Evolutionary conservation across 2,797 vertebrate genomes (phyloP).

Genomic region (Lutjanus argentimaculatus): DNA sequence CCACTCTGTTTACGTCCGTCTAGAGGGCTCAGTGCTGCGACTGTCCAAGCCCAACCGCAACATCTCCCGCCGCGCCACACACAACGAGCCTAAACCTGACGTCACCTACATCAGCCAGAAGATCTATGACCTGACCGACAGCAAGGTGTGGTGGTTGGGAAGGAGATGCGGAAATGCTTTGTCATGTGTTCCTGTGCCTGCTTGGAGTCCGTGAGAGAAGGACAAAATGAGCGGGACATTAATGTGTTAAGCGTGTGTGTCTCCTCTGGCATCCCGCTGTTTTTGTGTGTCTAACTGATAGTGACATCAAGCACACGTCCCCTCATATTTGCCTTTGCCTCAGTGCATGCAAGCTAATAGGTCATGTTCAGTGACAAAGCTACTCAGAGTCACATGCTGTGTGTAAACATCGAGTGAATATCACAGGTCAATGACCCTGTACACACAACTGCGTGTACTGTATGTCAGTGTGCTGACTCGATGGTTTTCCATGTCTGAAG

Average conservation of each 20-base stretch:
- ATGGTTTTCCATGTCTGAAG: slow-evolving; percentile 44
- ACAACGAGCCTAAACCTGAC: slow-evolving; percentile 95
- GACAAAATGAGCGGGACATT: background rate
- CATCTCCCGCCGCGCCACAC: slow-evolving; percentile 94
- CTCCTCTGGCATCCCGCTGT: slow-evolving; percentile 9
- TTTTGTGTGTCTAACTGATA: slow-evolving; percentile 46
- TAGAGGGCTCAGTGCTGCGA: slow-evolving; percentile 93
- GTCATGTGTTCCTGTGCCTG: slow-evolving; percentile 12
- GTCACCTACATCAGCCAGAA: slow-evolving; percentile 97
- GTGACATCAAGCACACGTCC: slow-evolving; percentile 69
- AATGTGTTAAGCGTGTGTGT: slow-evolving; percentile 32
- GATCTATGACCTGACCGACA: slow-evolving; percentile 95
- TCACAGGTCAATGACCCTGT: slow-evolving; percentile 56
- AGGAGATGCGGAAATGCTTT: background rate
- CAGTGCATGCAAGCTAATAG: slow-evolving; percentile 56
- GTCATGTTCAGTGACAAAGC: slow-evolving; percentile 65
- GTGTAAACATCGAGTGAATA: slow-evolving; percentile 55
- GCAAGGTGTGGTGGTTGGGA: slow-evolving; percentile 88
- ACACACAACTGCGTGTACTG: slow-evolving; percentile 30
- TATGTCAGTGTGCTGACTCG: slow-evolving; percentile 24
- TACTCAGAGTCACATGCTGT: slow-evolving; percentile 45
- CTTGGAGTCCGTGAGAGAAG: background rate
- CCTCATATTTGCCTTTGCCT: slow-evolving; percentile 63
- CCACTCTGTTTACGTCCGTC: slow-evolving; percentile 95
- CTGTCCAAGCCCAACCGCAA: slow-evolving; percentile 98